Evolutionary conservation across 1,140 invertebrate species (phyloP).

Genomic region (Panonychus citri): DNA sequence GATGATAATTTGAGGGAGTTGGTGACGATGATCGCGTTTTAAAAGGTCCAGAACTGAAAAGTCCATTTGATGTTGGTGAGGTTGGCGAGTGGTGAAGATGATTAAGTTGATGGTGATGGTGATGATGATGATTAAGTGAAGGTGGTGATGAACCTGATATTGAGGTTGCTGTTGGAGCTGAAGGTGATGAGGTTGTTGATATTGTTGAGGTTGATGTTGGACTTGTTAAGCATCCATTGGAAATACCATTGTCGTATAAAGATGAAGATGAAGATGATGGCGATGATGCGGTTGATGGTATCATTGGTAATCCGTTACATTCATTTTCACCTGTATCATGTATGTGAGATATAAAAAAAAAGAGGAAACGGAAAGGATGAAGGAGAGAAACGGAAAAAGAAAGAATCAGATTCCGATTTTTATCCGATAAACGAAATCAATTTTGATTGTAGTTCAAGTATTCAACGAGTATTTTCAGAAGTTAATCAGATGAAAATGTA

Average conservation of each 20-base stretch:
- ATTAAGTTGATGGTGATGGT: too few species aligned
- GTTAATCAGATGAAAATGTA: too few species aligned
- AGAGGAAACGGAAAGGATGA: too few species aligned
- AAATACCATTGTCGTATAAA: background rate
- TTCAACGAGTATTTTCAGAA: too few species aligned
- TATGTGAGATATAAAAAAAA: too few species aligned
- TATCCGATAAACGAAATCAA: too few species aligned
- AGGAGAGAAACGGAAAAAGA: too few species aligned
- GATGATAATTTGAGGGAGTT: conserved; percentile 2
- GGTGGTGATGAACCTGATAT: background rate
- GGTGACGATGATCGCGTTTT: conserved; percentile 3
- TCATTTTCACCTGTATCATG: background rate
- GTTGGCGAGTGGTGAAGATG: background rate
- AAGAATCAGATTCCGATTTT: too few species aligned
- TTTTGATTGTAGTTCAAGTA: too few species aligned
- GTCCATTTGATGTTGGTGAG: background rate
- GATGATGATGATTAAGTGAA: too few species aligned
- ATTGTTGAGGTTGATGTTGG: background rate
- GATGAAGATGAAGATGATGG: background rate
- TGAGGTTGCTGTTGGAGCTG: background rate
- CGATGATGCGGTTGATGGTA: conserved; percentile 1
- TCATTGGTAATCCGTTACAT: background rate
- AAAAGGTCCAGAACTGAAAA: background rate
- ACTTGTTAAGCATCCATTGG: too few species aligned
- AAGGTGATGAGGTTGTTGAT: background rate